Evolutionary conservation across 2,797 vertebrate genomes (phyloP).

Genomic region (Fratercula arctica): DNA sequence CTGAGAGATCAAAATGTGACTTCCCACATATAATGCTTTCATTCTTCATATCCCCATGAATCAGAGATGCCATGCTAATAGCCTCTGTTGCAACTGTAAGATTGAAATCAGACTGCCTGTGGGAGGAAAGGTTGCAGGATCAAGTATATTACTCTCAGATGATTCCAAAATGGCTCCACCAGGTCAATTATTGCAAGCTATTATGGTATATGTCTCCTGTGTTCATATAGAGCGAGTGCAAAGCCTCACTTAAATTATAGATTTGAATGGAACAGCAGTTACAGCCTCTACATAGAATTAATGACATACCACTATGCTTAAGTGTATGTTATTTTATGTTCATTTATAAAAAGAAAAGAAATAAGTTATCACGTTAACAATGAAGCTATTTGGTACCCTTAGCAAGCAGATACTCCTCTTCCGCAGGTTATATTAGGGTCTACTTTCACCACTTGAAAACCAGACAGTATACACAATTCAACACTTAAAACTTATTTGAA

Average conservation of each 20-base stretch:
- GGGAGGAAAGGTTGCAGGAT: constrained; percentile 45
- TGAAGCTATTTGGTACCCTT: background rate
- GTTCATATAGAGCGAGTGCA: background rate
- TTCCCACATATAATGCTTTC: background rate
- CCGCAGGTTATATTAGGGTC: background rate
- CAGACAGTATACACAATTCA: background rate
- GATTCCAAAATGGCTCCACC: background rate
- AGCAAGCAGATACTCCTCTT: background rate
- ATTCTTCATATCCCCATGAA: background rate
- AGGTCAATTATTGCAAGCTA: constrained; percentile 20
- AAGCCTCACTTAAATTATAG: constrained; percentile 6
- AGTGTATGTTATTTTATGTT: background rate
- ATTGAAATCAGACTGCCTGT: constrained; percentile 9
- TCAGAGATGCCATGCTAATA: constrained; percentile 12
- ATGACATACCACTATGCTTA: background rate
- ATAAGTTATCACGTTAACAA: background rate
- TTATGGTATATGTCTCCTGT: background rate
- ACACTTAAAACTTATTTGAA: background rate
- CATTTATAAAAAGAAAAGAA: background rate
- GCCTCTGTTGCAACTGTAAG: background rate
- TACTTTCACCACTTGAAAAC: background rate
- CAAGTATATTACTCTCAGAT: constrained; percentile 37
- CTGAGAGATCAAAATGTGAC: background rate
- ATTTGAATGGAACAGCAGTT: background rate
- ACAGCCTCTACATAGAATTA: background rate